Evolutionary conservation across 2,888 invertebrate species (phyloP).

Genomic region (Macrophya annulata): DNA sequence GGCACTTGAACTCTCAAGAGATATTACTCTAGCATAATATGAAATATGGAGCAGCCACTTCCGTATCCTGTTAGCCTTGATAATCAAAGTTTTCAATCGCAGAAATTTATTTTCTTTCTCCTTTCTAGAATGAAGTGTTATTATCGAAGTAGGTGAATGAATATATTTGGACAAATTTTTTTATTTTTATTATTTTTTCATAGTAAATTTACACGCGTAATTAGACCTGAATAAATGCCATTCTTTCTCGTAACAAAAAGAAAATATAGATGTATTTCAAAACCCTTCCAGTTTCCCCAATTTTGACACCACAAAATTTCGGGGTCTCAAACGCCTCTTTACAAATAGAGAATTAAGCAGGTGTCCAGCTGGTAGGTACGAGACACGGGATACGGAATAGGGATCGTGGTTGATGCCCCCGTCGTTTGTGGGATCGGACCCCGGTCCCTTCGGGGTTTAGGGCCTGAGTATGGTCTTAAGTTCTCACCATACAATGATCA

Average conservation of each 20-base stretch:
- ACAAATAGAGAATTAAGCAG: constrained; percentile 29
- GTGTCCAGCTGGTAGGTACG: constrained; percentile 39
- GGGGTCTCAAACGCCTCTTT: constrained; percentile 30
- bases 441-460: constrained; percentile 12
- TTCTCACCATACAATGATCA: constrained; percentile 54
- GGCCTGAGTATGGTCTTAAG: constrained; percentile 57
- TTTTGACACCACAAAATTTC: not conserved
- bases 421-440: constrained; percentile 39
- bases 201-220: not conserved
- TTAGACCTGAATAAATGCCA: not conserved
- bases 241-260: not conserved
- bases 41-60: not conserved
- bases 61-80: constrained; percentile 32
- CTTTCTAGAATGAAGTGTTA: not conserved
- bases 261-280: not conserved
- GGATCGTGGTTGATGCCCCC: constrained; percentile 44
- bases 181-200: not conserved
- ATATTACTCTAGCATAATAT: constrained; percentile 29
- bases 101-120: not conserved
- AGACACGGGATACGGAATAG: constrained; percentile 44
- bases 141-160: not conserved
- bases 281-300: not conserved
- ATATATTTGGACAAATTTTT: not conserved
- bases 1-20: constrained; percentile 33
- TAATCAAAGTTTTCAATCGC: not conserved